Evolutionary conservation across 2,797 vertebrate genomes (phyloP), one percentile per base, ranked within the genome.

Genomic region (Silurus lanzhouensis): DNA sequence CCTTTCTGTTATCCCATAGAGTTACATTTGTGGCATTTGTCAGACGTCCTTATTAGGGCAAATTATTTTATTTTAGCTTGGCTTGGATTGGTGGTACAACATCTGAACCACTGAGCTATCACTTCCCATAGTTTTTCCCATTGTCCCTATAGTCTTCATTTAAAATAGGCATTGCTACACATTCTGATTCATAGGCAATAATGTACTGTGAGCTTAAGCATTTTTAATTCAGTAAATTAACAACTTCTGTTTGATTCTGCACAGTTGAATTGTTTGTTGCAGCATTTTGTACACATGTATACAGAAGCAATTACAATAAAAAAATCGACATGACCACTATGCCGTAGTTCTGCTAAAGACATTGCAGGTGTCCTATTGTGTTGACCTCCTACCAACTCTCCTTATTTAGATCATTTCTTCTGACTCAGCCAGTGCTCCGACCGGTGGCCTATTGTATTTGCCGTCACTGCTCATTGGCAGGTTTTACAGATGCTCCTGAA

Each of bases 401-500:
- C 38, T 46, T 31, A 66, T 25, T 20, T 58, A 79, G 60, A 83
- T 64, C 6, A 83, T 78, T 74, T 55, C 44, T 78, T 78, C 55
- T 68, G 52, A 82, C 55, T 48, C 52, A 71, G 12, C 78, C 38
- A 58, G 38, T 83, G 81, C 63, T 85, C 71, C 25, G 77, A 81
- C 83, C 57, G 78, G 17, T 75, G 81, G 84, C 55, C 82, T 70
- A 20, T 20, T 84, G 77, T 82, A 85, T 84, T 83, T 67, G 66
- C 67, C 31, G 72, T 66, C 46, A 27, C 60, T 81, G 78, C 57
- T 17, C 82, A 68, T n/a, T 66, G 57, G 70, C 55, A 82, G 55
- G 82, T 88, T 83, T 91, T 92, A 90, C 90, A 92, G 85, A 86
- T 74, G 87, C 85, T 85, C 77, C 89, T 82, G 83, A 76, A 70